A percentile compares a stretch with the other conserved stretches of the same genome.
These are phyloP conservation scores for Spea hammondii DNA, from an alignment of 2,797 vertebrate species.

Conservation along the genomic window DNA sequence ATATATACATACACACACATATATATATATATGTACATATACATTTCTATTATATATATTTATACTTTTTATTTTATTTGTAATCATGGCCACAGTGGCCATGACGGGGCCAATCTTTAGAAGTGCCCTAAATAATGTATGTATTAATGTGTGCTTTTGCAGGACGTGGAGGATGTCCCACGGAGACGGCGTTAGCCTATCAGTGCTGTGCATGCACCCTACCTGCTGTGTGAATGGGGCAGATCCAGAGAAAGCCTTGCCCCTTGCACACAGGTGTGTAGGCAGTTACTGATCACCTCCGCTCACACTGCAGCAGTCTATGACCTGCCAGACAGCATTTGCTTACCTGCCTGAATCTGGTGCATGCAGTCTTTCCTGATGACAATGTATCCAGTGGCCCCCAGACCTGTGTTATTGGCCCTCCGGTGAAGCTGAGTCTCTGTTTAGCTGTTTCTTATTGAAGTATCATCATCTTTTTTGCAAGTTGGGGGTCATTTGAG, in stretches of 20 bases:
- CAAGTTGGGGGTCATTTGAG: neutral
- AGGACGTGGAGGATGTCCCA: too few relatives aligned
- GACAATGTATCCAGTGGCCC: neutral
- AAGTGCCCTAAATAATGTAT: too few relatives aligned
- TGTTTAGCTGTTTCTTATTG: too few relatives aligned
- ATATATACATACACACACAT: too few relatives aligned
- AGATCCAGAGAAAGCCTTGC: neutral
- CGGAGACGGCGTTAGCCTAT: too few relatives aligned
- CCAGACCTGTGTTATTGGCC: neutral
- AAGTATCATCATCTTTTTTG: neutral
- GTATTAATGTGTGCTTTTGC: too few relatives aligned
- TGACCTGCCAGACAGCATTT: neutral
- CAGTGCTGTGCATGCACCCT: neutral
- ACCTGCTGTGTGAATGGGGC: conserved; percentile 13
- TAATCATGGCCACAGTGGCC: too few relatives aligned
- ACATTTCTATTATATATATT: too few relatives aligned
- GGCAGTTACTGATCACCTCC: neutral
- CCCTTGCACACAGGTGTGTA: conserved; percentile 24
- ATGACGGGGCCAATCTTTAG: too few relatives aligned
- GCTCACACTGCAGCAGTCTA: neutral
- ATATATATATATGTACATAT: too few relatives aligned
- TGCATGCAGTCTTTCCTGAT: neutral
- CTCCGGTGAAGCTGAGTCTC: too few relatives aligned
- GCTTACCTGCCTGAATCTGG: neutral
- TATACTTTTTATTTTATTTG: too few relatives aligned